phyloP scores from a whole-genome alignment of 2,113 vertebrate genomes.

The Rhea americana region DNA sequence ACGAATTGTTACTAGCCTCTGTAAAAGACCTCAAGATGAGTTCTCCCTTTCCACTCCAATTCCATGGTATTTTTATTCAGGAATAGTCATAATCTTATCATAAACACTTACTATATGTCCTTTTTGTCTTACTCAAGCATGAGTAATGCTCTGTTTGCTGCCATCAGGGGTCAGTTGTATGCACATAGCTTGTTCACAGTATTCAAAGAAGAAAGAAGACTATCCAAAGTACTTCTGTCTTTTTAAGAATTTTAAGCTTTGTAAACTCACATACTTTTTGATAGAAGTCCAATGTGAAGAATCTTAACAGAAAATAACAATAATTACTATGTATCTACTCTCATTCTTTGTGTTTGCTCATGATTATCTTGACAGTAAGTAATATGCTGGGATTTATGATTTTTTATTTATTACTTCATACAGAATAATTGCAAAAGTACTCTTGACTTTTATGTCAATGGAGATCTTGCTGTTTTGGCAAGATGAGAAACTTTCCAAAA shows the following conservation, averaged over 20 bases:
- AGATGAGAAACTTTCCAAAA: neutral
- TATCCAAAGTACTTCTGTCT: neutral
- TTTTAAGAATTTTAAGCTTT: conserved; percentile 12
- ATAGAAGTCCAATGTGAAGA: neutral
- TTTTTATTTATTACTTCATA: neutral
- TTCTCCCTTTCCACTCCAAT: neutral
- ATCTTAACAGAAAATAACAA: conserved; percentile 15
- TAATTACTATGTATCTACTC: neutral
- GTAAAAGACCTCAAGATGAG: neutral
- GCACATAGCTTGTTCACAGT: neutral
- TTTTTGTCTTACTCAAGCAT: neutral
- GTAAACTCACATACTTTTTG: neutral
- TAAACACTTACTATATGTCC: neutral
- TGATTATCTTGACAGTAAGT: neutral
- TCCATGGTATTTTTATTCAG: neutral
- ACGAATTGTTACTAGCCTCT: neutral
- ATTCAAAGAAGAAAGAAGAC: neutral
- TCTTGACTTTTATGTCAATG: neutral
- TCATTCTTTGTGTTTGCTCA: neutral
- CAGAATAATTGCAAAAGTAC: neutral
- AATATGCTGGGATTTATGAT: neutral
- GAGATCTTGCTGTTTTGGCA: neutral
- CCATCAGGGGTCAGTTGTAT: neutral
- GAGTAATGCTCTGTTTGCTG: neutral
- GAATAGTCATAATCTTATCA: neutral